A percentile compares a stretch with the other conserved stretches of the same genome.
These are phyloP conservation scores for Tolypeutes matacus DNA, from an alignment of 2,797 vertebrate genomes.

Conservation along the genomic window DNA sequence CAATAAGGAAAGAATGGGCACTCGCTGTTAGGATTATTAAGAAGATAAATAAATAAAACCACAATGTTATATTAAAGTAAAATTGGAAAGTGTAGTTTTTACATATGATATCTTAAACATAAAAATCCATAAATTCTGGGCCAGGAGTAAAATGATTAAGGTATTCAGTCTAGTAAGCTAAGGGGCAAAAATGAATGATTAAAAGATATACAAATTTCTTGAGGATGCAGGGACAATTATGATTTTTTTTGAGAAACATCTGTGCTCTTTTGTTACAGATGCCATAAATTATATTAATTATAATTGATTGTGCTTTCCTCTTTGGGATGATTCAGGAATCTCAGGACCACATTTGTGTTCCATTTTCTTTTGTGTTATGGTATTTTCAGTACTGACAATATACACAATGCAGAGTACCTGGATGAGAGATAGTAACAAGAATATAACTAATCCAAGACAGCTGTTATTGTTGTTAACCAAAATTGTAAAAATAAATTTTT, in stretches of 20 bases:
- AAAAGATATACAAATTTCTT: conserved; percentile 69
- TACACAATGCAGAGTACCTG: not conserved
- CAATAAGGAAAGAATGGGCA: not conserved
- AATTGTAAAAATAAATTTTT: not conserved
- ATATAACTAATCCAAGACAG: not conserved
- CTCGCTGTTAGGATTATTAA: conserved; percentile 63
- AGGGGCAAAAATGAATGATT: conserved; percentile 63
- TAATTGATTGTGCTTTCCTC: not conserved
- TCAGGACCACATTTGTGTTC: not conserved
- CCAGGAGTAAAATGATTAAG: conserved; percentile 70
- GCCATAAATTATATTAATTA: not conserved
- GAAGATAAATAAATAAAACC: conserved; percentile 72
- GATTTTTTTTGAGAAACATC: not conserved
- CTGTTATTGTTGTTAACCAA: not conserved
- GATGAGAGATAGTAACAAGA: not conserved
- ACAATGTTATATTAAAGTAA: conserved; percentile 73
- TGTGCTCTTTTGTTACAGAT: not conserved
- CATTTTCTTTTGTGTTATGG: not conserved
- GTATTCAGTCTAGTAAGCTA: conserved; percentile 69
- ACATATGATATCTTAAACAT: conserved; percentile 68
- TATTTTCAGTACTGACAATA: not conserved
- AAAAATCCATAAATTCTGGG: conserved; percentile 77
- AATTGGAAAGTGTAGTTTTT: conserved; percentile 76
- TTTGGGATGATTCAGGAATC: not conserved
- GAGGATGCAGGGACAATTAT: not conserved